phyloP scores from a whole-genome alignment of 2,888 invertebrate genomes.

The Diloba caeruleocephala region DNA sequence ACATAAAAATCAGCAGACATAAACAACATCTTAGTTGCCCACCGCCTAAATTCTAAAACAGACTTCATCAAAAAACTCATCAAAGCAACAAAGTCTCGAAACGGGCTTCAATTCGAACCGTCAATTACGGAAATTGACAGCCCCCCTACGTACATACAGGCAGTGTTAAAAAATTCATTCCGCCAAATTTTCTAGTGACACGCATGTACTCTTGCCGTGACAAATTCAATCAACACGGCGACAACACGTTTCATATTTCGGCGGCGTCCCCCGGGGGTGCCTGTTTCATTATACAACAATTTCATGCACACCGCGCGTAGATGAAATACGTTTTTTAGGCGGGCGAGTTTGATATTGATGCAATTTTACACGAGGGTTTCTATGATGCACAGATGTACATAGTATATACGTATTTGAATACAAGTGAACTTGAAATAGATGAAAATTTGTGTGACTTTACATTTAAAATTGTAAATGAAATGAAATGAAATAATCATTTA shows the following conservation, averaged over 20 bases:
- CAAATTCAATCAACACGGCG: constrained; percentile 63
- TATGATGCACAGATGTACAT: neutral
- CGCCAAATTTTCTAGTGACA: constrained; percentile 49
- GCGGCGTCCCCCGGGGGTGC: constrained; percentile 34
- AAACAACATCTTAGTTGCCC: too few relatives aligned
- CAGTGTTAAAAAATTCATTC: constrained; percentile 48
- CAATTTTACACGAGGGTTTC: constrained; percentile 23
- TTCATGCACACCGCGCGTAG: constrained; percentile 50
- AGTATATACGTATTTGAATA: neutral
- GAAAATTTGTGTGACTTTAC: too few relatives aligned
- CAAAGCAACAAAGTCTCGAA: constrained; percentile 4
- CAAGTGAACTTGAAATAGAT: neutral
- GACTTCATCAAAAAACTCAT: constrained; percentile 1
- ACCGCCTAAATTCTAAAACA: too few relatives aligned
- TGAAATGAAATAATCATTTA: too few relatives aligned
- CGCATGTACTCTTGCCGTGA: constrained; percentile 47
- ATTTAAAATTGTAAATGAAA: neutral
- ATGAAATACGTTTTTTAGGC: constrained; percentile 39
- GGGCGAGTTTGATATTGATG: constrained; percentile 19
- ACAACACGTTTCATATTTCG: constrained; percentile 53
- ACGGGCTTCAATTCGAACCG: constrained; percentile 27
- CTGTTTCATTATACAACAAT: constrained; percentile 56
- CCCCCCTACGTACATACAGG: constrained; percentile 13
- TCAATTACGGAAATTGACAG: constrained; percentile 27
- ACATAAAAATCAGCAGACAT: too few relatives aligned